Evolutionary conservation across 1,140 invertebrate species (phyloP).

Genomic region (Grapholita molesta): DNA sequence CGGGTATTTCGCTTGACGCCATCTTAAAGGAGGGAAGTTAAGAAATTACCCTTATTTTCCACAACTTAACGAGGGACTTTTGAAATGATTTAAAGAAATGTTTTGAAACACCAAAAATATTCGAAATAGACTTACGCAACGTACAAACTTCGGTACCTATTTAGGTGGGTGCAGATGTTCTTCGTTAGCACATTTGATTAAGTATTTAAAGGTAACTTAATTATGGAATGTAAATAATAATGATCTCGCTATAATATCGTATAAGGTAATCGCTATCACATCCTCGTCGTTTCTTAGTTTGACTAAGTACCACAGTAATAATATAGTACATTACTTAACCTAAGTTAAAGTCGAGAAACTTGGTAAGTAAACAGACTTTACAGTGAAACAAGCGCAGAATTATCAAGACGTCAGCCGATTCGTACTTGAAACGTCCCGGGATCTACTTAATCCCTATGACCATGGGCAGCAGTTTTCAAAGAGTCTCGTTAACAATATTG

Average conservation of each 20-base stretch:
- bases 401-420: background rate
- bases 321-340: constrained; percentile 19
- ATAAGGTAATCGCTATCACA: constrained; percentile 16
- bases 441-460: too few species aligned
- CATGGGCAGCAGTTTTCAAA: too few species aligned
- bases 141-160: background rate
- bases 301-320: constrained; percentile 45
- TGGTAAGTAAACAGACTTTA: constrained; percentile 2
- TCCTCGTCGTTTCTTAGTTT: constrained; percentile 26
- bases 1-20: too few species aligned
- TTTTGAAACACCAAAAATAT: background rate
- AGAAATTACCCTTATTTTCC: too few species aligned
- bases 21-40: too few species aligned
- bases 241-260: constrained; percentile 1
- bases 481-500: too few species aligned
- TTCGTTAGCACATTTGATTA: background rate
- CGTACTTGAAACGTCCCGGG: background rate
- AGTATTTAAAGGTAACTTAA: constrained; percentile 8
- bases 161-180: background rate
- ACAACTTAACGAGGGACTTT: background rate
- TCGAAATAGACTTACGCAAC: background rate
- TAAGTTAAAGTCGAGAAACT: constrained; percentile 18
- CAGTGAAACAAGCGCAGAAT: background rate
- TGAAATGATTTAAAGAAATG: background rate
- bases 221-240: background rate